Conservation (phyloP, 2,113 vertebrate species). For the Forbesichthys papilliferus region DNA sequence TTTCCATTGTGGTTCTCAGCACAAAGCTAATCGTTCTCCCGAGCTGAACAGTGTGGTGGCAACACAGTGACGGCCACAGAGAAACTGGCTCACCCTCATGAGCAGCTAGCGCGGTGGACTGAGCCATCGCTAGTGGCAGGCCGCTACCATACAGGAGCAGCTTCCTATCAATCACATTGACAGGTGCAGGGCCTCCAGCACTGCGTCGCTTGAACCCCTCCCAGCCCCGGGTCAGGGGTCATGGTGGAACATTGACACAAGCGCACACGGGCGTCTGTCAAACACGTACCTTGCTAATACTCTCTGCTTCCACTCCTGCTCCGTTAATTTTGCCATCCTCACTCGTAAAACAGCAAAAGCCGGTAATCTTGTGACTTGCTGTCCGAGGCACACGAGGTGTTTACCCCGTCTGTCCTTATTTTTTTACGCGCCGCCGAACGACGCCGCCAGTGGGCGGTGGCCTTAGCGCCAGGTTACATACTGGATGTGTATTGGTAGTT, state of each 20-base stretch:
- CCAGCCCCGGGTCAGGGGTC: conserved; percentile 26
- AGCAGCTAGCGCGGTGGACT: conserved; percentile 18
- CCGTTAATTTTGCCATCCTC: too few relatives aligned
- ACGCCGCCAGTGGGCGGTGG: too few relatives aligned
- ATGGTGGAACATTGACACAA: conserved; percentile 23
- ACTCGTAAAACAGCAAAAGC: too few relatives aligned
- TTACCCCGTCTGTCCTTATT: too few relatives aligned
- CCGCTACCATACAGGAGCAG: conserved; percentile 1
- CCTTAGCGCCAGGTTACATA: too few relatives aligned
- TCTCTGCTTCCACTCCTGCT: too few relatives aligned
- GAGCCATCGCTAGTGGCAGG: neutral
- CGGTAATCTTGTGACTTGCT: too few relatives aligned
- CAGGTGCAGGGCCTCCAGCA: conserved; percentile 30
- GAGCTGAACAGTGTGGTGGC: neutral
- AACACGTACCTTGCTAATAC: too few relatives aligned
- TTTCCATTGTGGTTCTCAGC: neutral
- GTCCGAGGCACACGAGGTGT: too few relatives aligned
- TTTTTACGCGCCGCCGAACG: too few relatives aligned
- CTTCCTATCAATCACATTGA: conserved; percentile 49
- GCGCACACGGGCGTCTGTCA: neutral
- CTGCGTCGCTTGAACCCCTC: conserved; percentile 37
- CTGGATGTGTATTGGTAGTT: too few relatives aligned
- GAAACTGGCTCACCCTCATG: neutral
- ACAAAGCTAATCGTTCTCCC: neutral
- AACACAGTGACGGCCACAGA: too few relatives aligned